A percentile compares a stretch with the other conserved stretches of the same genome.
phyloP scores from a whole-genome alignment of 2,113 vertebrate genomes.

The Stigmatopora nigra region DNA sequence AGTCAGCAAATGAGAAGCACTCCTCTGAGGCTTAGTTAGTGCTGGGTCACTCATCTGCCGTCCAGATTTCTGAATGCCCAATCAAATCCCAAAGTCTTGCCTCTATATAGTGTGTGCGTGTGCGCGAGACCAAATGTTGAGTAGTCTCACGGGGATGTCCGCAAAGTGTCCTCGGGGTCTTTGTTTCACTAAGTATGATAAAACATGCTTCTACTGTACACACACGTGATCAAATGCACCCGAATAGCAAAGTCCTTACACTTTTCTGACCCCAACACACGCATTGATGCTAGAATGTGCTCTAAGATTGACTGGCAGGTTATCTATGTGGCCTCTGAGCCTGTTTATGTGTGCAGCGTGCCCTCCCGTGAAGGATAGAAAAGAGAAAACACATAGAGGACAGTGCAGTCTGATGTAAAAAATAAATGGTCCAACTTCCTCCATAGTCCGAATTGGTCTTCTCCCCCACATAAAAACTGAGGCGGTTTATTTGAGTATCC shows the following conservation, averaged over 20 bases:
- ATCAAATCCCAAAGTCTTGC: slow-evolving; percentile 45
- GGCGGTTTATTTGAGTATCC: slow-evolving; percentile 16
- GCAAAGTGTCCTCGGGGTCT: slow-evolving; percentile 13
- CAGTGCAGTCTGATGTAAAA: slow-evolving; percentile 1
- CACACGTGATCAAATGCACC: neutral
- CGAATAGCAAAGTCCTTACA: slow-evolving; percentile 1
- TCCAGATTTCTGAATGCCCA: slow-evolving; percentile 65
- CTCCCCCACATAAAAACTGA: slow-evolving; percentile 17
- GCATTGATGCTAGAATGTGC: slow-evolving; percentile 10
- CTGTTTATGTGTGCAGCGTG: slow-evolving; percentile 6
- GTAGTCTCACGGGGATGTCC: slow-evolving; percentile 1
- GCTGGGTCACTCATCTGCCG: slow-evolving; percentile 69
- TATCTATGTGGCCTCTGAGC: slow-evolving; percentile 23
- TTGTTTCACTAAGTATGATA: neutral
- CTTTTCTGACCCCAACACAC: slow-evolving; percentile 35
- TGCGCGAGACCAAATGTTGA: neutral
- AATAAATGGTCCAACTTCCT: neutral
- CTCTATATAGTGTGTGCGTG: slow-evolving; percentile 18
- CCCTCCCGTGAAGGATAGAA: neutral
- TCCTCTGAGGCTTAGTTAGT: slow-evolving; percentile 59
- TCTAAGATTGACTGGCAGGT: slow-evolving; percentile 56
- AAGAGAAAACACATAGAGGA: neutral
- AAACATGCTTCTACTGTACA: neutral
- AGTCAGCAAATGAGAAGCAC: slow-evolving; percentile 53
- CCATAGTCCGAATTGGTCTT: neutral